Base-by-base conservation (phyloP, 2,888 invertebrate genomes). In the Ellobium chinense region DNA sequence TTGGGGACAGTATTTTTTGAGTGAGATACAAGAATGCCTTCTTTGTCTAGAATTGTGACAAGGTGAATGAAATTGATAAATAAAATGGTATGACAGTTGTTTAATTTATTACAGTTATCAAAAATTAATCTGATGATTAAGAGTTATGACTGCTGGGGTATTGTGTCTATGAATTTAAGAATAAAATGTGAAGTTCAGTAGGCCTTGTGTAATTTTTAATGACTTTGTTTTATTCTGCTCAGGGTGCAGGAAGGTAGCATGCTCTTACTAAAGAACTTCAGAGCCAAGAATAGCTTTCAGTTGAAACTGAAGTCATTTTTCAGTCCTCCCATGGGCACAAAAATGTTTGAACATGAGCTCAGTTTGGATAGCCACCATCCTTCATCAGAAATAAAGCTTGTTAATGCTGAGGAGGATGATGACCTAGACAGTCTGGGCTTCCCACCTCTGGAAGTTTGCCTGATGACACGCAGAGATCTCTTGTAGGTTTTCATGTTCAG, bases 361-460 rank as follows among this genome's bases (percentile, higher is more conserved):
- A 87, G 86, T 78, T 27, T 88, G 9, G 87, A 89, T 75, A 80
- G 83, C 36, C 85, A 87, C 36, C 83, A 88, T 69, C 88, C 89
- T 2, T 78, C 27, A 9, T 74, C 85, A 5, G 85, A 87, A 60
- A 80, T 89, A 14, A 85, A 70, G 31, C 66, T 87, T 27, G 73
- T 89, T n/a, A 77, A 86, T 39, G 21, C n/a, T 29, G 36, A 65
- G 18, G 34, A 75, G 18, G 69, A 62, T 14, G 29, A 74, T 21
- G 56, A 46, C 2, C 39, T 87, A 5, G 63, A 70, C 36, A 76
- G 83, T 24, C 54, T 85, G 18, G 62, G 80, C 29, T 79, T 88
- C 29, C 87, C 87, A 21, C 54, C 73, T 9, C 73, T 85, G 31
- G 76, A 75, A 2, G 83, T 80, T 58, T 84, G 85, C n/a, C 83